A percentile compares a stretch with the other conserved stretches of the same genome.
Conservation (phyloP, 2,888 invertebrate species). For the Eretmocerus hayati region DNA sequence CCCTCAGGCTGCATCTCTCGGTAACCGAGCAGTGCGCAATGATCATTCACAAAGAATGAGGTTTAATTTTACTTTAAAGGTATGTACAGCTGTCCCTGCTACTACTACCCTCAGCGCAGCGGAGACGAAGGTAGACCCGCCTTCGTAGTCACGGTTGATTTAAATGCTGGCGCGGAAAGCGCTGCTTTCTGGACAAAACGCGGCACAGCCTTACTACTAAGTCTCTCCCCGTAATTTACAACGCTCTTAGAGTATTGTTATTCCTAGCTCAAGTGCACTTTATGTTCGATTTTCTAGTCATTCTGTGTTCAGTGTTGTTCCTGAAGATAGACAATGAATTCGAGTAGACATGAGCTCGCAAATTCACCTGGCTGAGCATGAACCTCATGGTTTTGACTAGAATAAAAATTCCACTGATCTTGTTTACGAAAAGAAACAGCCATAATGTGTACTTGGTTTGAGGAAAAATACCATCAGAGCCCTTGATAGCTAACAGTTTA, state of each 20-base stretch:
- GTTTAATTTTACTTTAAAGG: constrained; percentile 49
- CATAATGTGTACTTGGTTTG: too few species aligned
- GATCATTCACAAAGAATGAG: not conserved
- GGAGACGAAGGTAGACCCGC: constrained; percentile 59
- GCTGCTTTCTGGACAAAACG: constrained; percentile 82
- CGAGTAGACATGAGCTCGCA: too few species aligned
- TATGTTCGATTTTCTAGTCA: constrained; percentile 7
- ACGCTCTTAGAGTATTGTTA: constrained; percentile 15
- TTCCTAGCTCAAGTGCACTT: constrained; percentile 15
- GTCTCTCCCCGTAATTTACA: constrained; percentile 53
- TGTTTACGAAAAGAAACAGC: too few species aligned
- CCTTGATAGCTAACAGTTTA: too few species aligned
- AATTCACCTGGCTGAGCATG: too few species aligned
- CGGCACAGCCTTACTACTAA: constrained; percentile 75
- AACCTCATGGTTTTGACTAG: too few species aligned
- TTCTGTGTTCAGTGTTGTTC: constrained; percentile 1
- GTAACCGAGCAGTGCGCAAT: too few species aligned
- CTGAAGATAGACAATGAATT: not conserved
- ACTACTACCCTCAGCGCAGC: constrained; percentile 75
- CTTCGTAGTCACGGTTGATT: constrained; percentile 75
- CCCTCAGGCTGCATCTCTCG: too few species aligned
- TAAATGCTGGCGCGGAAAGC: constrained; percentile 63
- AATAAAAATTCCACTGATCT: too few species aligned
- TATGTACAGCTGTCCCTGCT: constrained; percentile 75
- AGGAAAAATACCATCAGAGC: too few species aligned